Evolutionary conservation across 2,888 invertebrate species (phyloP).

Genomic region (Drosophila eohydei): DNA sequence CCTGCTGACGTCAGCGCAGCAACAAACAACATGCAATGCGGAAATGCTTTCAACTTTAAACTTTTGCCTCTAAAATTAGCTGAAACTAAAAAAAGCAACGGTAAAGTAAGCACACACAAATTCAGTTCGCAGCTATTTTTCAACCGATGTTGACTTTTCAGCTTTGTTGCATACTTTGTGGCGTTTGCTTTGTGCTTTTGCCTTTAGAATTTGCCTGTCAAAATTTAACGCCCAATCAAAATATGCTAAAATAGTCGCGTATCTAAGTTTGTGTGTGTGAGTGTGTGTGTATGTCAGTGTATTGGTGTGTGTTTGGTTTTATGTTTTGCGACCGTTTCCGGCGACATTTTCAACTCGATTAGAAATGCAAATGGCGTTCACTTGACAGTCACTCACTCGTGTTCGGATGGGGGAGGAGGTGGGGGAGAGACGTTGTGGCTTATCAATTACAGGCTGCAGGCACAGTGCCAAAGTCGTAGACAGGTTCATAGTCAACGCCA

Average conservation of each 20-base stretch:
- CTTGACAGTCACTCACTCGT: conserved; percentile 32
- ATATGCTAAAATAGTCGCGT: conserved; percentile 9
- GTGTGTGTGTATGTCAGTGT: conserved; percentile 10
- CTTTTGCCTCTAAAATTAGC: conserved; percentile 69
- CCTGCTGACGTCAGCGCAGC: conserved; percentile 56
- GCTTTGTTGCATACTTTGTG: conserved; percentile 63
- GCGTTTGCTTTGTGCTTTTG: conserved; percentile 37
- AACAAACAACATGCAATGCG: conserved; percentile 35
- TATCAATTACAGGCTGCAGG: conserved; percentile 63
- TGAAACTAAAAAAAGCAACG: conserved; percentile 47
- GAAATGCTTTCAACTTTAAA: conserved; percentile 61
- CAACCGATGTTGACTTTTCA: conserved; percentile 39
- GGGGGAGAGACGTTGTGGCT: conserved; percentile 22
- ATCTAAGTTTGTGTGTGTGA: conserved; percentile 8
- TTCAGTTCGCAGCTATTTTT: conserved; percentile 17
- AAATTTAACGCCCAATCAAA: conserved; percentile 51
- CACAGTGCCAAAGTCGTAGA: conserved; percentile 50
- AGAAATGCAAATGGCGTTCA: conserved; percentile 72
- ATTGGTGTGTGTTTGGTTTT: conserved; percentile 24
- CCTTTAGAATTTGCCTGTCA: conserved; percentile 32
- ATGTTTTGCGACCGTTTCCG: conserved; percentile 61
- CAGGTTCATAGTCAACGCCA: conserved; percentile 60
- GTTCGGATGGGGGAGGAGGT: background rate
- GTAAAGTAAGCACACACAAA: conserved; percentile 16
- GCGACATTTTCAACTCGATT: conserved; percentile 62